These are phyloP conservation scores for Colostygia pectinataria DNA, from an alignment of 2,888 invertebrate genomes.

Conservation along the genomic window DNA sequence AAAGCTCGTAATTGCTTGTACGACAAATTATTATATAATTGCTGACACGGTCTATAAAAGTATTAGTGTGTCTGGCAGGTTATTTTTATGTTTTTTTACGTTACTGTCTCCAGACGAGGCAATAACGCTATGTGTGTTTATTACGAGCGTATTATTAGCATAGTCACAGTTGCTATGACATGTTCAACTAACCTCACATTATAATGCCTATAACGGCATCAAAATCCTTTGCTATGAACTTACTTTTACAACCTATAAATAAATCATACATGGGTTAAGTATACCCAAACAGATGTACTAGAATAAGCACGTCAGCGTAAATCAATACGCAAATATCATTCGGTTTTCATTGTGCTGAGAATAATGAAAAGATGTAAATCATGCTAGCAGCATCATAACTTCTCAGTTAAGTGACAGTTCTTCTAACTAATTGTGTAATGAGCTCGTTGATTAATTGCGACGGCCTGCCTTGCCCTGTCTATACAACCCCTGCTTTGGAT, in stretches of 20 bases:
- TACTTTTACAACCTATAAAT: conserved; percentile 10
- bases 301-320: conserved; percentile 9
- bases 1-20: conserved; percentile 9
- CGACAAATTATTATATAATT: conserved; percentile 35
- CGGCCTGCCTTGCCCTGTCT: conserved; percentile 23
- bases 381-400: conserved; percentile 38
- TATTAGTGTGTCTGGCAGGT: conserved; percentile 30
- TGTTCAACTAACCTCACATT: conserved; percentile 5
- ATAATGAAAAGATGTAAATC: conserved; percentile 33
- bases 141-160: conserved; percentile 4
- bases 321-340: conserved; percentile 24
- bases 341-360: conserved; percentile 29
- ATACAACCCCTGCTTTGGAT: conserved; percentile 29
- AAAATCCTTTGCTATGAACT: conserved; percentile 10
- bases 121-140: background rate
- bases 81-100: conserved; percentile 11
- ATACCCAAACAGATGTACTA: conserved; percentile 7
- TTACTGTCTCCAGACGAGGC: conserved; percentile 5
- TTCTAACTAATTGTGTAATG: conserved; percentile 56
- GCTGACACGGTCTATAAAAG: conserved; percentile 34
- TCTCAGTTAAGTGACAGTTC: conserved; percentile 47
- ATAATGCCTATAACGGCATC: conserved; percentile 11
- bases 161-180: conserved; percentile 4
- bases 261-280: conserved; percentile 15
- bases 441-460: conserved; percentile 50